A percentile compares a stretch with the other conserved stretches of the same genome.
Conservation (phyloP, 2,888 invertebrate genomes). For the Agrochola macilenta region DNA sequence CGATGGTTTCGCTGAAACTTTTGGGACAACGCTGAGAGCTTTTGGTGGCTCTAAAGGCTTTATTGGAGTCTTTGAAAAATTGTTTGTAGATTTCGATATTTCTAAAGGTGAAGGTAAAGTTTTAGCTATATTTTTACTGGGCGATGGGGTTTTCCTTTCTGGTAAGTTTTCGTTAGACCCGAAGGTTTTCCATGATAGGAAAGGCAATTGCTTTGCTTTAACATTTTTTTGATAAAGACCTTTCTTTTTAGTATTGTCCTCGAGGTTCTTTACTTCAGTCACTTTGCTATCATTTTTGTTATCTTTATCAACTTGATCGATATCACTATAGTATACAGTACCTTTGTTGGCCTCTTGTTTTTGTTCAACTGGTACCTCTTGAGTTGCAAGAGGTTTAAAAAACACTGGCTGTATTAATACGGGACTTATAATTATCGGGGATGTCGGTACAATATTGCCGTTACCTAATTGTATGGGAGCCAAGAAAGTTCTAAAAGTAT, state of each 20-base stretch:
- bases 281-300: constrained; percentile 53
- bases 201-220: constrained; percentile 78
- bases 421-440: constrained; percentile 84
- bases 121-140: constrained; percentile 65
- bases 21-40: constrained; percentile 24
- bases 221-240: constrained; percentile 81
- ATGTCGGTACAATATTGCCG: constrained; percentile 71
- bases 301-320: constrained; percentile 79
- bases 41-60: constrained; percentile 35
- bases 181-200: constrained; percentile 77
- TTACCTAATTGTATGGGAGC: constrained; percentile 80
- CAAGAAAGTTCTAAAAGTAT: constrained; percentile 76
- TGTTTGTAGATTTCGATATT: constrained; percentile 58
- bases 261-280: constrained; percentile 56
- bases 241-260: constrained; percentile 71
- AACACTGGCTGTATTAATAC: constrained; percentile 83
- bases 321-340: constrained; percentile 85
- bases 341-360: constrained; percentile 72
- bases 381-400: constrained; percentile 71
- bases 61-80: constrained; percentile 42
- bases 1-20: constrained; percentile 51
- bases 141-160: constrained; percentile 70
- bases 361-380: constrained; percentile 39
- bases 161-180: constrained; percentile 74
- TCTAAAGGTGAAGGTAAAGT: constrained; percentile 52